Evolutionary conservation across 2,113 vertebrate species (phyloP).

Genomic region (Anthoscopus minutus): DNA sequence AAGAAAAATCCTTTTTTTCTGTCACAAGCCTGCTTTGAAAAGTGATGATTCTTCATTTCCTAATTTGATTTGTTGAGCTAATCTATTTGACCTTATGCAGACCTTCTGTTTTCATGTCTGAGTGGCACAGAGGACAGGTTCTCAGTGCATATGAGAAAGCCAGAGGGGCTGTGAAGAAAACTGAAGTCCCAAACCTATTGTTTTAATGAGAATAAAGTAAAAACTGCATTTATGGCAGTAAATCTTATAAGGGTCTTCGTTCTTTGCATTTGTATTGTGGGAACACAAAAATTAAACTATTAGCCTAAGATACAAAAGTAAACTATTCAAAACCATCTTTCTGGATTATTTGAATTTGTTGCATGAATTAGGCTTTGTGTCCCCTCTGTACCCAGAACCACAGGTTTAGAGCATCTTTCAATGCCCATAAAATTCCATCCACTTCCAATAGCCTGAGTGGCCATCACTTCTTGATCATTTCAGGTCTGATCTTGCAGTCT

Average conservation of each 20-base stretch:
- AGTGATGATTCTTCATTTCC: constrained; percentile 26
- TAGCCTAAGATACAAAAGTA: not conserved
- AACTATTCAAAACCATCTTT: not conserved
- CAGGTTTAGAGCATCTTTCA: no score
- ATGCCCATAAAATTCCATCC: not conserved
- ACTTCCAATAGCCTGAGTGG: not conserved
- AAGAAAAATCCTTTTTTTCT: constrained; percentile 14
- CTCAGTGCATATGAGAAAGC: not conserved
- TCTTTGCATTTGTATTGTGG: not conserved
- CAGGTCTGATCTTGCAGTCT: not conserved
- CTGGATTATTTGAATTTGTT: not conserved
- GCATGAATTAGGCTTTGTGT: not conserved
- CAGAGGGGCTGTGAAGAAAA: not conserved
- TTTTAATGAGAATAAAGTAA: not conserved
- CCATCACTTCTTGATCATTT: not conserved
- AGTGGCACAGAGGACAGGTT: not conserved
- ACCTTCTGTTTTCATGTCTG: constrained; percentile 6
- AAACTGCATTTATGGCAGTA: not conserved
- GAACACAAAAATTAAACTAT: not conserved
- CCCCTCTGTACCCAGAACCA: no score
- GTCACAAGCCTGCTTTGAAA: constrained; percentile 2
- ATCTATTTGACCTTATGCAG: constrained; percentile 22
- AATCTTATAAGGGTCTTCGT: not conserved
- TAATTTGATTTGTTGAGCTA: constrained; percentile 42
- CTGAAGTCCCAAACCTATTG: not conserved